Evolutionary conservation across 2,888 invertebrate species (phyloP), one percentile per base, ranked within the genome.

Genomic region (Tipula unca): DNA sequence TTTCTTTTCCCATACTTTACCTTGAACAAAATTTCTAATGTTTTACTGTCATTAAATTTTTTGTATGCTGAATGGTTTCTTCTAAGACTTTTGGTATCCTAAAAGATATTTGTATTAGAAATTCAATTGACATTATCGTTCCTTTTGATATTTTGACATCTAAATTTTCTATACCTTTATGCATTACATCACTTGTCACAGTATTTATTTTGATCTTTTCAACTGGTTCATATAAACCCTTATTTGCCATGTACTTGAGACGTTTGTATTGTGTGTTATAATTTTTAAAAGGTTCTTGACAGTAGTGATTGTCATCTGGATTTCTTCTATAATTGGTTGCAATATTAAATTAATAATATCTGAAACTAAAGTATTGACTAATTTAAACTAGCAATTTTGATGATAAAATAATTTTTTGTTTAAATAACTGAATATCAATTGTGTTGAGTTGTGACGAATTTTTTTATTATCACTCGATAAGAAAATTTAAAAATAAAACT

Each of bases 101-200:
- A 85, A 87, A 86, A 86, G 85, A 86, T 25, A 85, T 86, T 82
- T 87, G 86, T 85, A 87, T 86, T 86, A 86, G 87, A 84, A 87
- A 87, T 36, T 83, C 84, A 83, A 87, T 86, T 69, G 86, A 86
- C 85, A 85, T 85, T 85, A 87, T 86, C 1, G 85, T 86, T 29
- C 86, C 86, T 86, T 87, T 85, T 86, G 86, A 85, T 83, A 84
- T 86, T 85, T 85, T 86, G 82, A 69, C 36, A 48, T 86, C 85
- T 82, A 87, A 85, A 85, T 85, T 86, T 82, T 86, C 86, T 84
- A 86, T 84, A 48, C 86, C 86, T 84, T 86, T 86, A 13, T 36
- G 36, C 13, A 36, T 36, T 36, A 13, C 8, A 5, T 48, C 17
- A 48, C 48, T 48, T 48, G n/a, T 17, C 10, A 17, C 17, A 17